A percentile compares a stretch with the other conserved stretches of the same genome.
Evolutionary conservation across 2,113 vertebrate genomes (phyloP).

Genomic region (Haliaeetus leucogaster): DNA sequence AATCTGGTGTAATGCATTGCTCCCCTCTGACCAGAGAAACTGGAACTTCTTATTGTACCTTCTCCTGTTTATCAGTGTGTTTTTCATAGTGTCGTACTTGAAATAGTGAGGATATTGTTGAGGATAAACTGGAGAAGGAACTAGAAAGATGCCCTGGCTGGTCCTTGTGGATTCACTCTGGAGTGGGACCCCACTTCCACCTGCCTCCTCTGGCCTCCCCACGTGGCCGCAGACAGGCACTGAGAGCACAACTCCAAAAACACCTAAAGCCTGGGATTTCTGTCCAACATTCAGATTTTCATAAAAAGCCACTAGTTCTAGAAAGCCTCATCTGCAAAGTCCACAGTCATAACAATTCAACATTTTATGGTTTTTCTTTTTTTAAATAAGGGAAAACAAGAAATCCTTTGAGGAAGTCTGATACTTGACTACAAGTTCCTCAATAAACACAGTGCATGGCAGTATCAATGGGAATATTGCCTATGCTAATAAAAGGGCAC

Average conservation of each 20-base stretch:
- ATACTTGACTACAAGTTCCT: neutral
- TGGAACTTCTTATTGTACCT: neutral
- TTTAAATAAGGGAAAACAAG: neutral
- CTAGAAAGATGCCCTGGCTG: neutral
- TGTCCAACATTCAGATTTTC: neutral
- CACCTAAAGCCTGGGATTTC: neutral
- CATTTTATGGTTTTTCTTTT: neutral
- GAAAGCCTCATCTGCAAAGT: neutral
- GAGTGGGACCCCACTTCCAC: neutral
- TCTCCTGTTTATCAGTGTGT: neutral
- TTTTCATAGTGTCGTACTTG: neutral
- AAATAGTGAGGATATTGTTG: neutral
- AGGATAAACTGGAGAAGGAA: neutral
- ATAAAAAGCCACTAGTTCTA: neutral
- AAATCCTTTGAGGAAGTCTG: neutral
- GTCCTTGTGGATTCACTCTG: neutral
- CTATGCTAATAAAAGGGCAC: neutral
- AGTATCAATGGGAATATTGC: neutral
- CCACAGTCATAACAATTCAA: neutral
- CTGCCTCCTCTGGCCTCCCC: neutral
- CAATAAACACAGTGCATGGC: neutral
- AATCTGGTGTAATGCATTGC: neutral
- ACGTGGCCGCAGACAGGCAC: rapidly evolving
- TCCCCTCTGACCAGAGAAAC: neutral
- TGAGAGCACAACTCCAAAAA: neutral